Conservation (phyloP, 2,113 vertebrate genomes). For the Chitala chitala region DNA sequence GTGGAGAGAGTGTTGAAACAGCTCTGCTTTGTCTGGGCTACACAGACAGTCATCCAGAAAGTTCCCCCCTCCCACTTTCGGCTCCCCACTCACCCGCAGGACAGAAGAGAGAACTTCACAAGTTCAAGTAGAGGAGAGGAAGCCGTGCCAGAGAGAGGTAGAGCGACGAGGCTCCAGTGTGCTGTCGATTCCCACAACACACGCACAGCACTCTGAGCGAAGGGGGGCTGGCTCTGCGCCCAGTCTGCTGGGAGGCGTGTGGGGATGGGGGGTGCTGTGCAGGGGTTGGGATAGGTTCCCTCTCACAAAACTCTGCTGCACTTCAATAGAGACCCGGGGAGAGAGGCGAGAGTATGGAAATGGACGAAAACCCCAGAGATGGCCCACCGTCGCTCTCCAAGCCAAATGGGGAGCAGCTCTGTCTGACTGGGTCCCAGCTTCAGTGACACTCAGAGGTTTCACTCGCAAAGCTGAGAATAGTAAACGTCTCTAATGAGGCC, state of each 20-base stretch:
- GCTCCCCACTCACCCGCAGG: background rate
- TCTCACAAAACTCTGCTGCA: constrained; percentile 14
- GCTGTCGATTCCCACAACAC: constrained; percentile 31
- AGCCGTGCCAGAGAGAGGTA: constrained; percentile 2
- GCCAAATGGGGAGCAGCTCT: background rate
- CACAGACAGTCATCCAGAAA: background rate
- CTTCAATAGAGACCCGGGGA: constrained; percentile 16
- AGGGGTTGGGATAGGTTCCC: no score
- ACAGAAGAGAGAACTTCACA: background rate
- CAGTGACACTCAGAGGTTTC: constrained; percentile 17
- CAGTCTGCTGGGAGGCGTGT: constrained; percentile 3
- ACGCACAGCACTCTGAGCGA: constrained; percentile 4
- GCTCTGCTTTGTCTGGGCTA: no score
- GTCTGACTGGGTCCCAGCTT: background rate
- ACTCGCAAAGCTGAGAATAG: constrained; percentile 22
- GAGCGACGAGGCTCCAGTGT: background rate
- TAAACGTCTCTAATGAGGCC: constrained; percentile 33
- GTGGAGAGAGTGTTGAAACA: no score
- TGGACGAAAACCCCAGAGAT: background rate
- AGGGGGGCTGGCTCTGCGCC: constrained; percentile 1
- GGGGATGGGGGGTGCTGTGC: background rate
- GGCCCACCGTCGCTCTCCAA: background rate
- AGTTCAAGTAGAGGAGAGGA: constrained; percentile 1
- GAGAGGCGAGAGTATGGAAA: background rate
- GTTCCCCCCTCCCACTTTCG: background rate